phyloP scores from a whole-genome alignment of 2,888 invertebrate genomes.

The Synanthedon formicaeformis region DNA sequence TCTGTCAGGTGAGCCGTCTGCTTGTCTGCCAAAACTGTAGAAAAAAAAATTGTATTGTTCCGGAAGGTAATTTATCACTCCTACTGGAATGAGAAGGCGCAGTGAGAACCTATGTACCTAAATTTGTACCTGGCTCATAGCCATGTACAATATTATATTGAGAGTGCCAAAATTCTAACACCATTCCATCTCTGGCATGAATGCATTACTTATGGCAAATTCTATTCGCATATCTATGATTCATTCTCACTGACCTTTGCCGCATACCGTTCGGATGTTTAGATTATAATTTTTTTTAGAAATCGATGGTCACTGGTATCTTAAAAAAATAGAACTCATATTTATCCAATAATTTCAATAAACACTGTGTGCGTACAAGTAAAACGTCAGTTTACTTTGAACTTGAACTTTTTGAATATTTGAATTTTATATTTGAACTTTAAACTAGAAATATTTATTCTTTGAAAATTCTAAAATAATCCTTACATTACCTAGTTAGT shows the following conservation, averaged over 20 bases:
- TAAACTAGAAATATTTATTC: no score
- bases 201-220: background rate
- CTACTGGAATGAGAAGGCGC: conserved; percentile 33
- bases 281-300: background rate
- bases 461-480: no score
- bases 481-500: no score
- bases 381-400: no score
- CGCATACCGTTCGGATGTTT: background rate
- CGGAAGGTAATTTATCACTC: conserved; percentile 18
- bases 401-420: no score
- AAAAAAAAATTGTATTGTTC: no score
- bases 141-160: conserved; percentile 47
- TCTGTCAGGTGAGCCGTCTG: no score
- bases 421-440: no score
- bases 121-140: conserved; percentile 45
- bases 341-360: no score
- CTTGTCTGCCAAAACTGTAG: conserved; percentile 9
- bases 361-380: no score
- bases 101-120: conserved; percentile 23
- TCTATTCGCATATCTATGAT: background rate
- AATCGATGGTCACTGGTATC: no score
- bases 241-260: background rate
- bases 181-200: conserved; percentile 33
- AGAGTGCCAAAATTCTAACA: conserved; percentile 57
- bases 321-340: no score